These are phyloP conservation scores for Phoeniculus purpureus DNA, from an alignment of 2,797 vertebrate species.

Conservation along the genomic window DNA sequence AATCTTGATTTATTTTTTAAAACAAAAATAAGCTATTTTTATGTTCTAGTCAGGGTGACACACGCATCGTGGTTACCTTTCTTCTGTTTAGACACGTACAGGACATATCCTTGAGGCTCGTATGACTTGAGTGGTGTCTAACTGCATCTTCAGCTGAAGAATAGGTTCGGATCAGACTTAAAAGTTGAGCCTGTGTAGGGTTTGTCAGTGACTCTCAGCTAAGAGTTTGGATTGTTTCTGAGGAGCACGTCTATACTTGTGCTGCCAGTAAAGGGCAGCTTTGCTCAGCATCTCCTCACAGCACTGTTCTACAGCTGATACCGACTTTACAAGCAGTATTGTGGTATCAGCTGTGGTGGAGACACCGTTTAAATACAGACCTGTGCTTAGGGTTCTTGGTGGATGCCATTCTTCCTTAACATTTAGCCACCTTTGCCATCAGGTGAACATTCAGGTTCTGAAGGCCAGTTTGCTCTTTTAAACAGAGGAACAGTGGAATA, in stretches of 20 bases:
- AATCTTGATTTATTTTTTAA: background rate
- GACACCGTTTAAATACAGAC: background rate
- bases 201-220: background rate
- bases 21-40: background rate
- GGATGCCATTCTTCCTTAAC: background rate
- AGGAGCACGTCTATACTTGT: background rate
- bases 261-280: background rate
- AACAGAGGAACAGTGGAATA: background rate
- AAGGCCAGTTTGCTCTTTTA: background rate
- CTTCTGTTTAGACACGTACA: background rate
- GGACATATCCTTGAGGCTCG: background rate
- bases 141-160: background rate
- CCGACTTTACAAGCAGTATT: background rate
- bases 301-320: background rate
- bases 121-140: background rate
- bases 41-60: background rate
- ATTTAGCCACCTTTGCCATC: background rate
- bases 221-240: background rate
- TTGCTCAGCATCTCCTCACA: background rate
- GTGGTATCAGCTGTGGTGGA: background rate
- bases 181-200: background rate
- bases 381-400: background rate
- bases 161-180: background rate
- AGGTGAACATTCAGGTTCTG: background rate
- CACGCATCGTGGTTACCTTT: background rate